Conservation (phyloP, 2,888 invertebrate genomes). For the Phragmatobia fuliginosa region DNA sequence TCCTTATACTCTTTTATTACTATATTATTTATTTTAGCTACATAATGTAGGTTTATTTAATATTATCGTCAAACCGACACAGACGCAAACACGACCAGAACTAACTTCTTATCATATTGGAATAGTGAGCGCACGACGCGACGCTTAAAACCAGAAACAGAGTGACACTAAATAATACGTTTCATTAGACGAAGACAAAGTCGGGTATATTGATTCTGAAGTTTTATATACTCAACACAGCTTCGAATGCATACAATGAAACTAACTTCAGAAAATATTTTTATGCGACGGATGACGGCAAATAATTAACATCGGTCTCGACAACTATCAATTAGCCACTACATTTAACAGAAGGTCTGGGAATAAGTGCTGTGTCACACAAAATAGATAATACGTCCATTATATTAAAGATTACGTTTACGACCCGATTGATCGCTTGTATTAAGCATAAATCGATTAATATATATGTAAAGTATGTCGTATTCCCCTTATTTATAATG, state of each 20-base stretch:
- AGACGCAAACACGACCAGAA: not conserved
- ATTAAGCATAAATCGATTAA: constrained; percentile 45
- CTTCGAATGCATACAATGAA: not conserved
- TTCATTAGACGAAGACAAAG: not conserved
- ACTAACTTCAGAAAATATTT: constrained; percentile 32
- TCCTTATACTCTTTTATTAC: no score
- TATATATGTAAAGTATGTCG: constrained; percentile 13
- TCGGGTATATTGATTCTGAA: not conserved
- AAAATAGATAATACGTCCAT: constrained; percentile 67
- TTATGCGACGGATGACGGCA: constrained; percentile 57
- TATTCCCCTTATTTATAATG: constrained; percentile 26
- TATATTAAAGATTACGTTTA: constrained; percentile 68
- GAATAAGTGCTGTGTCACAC: constrained; percentile 67
- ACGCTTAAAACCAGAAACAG: not conserved
- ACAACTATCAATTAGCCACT: constrained; percentile 64
- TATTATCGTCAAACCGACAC: not conserved
- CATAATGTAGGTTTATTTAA: no score
- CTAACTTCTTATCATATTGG: not conserved
- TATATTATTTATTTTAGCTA: no score
- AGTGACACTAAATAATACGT: not conserved
- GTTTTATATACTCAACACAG: not conserved
- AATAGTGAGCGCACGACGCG: not conserved
- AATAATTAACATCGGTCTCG: constrained; percentile 63
- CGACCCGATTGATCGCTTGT: constrained; percentile 50
- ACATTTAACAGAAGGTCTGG: constrained; percentile 75